phyloP scores from a whole-genome alignment of 1,140 invertebrate species.

The Drosophila rufa region DNA sequence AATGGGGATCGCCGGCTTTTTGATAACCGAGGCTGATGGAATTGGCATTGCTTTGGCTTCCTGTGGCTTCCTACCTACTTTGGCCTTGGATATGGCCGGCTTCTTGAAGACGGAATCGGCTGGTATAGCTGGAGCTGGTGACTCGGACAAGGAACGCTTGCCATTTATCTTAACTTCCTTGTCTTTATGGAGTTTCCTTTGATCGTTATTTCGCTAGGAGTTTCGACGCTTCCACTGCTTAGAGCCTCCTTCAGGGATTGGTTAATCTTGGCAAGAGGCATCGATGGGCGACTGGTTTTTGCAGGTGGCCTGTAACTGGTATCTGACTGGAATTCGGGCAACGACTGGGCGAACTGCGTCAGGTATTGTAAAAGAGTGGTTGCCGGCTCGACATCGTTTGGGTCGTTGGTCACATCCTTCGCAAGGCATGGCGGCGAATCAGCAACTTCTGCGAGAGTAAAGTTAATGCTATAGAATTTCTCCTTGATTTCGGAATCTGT shows the following conservation, averaged over 20 bases:
- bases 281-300: conserved; percentile 32
- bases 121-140: too few species aligned
- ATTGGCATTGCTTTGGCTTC: too few species aligned
- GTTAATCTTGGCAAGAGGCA: too few species aligned
- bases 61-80: too few species aligned
- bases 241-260: conserved; percentile 30
- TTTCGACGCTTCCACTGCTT: conserved; percentile 13
- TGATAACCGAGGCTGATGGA: too few species aligned
- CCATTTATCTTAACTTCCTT: too few species aligned
- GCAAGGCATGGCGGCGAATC: neutral
- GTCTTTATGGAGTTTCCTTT: too few species aligned
- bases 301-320: neutral
- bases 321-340: too few species aligned
- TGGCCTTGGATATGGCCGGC: neutral
- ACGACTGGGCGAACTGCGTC: conserved; percentile 7
- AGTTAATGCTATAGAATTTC: conserved; percentile 13
- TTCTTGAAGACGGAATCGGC: too few species aligned
- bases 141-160: too few species aligned
- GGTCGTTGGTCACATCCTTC: neutral
- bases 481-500: too few species aligned
- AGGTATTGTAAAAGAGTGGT: conserved; percentile 24
- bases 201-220: conserved; percentile 30
- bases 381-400: neutral
- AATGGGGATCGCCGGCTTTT: too few species aligned
- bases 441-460: neutral